Evolutionary conservation across 2,888 invertebrate species (phyloP).

Genomic region (Lasiommata megera): DNA sequence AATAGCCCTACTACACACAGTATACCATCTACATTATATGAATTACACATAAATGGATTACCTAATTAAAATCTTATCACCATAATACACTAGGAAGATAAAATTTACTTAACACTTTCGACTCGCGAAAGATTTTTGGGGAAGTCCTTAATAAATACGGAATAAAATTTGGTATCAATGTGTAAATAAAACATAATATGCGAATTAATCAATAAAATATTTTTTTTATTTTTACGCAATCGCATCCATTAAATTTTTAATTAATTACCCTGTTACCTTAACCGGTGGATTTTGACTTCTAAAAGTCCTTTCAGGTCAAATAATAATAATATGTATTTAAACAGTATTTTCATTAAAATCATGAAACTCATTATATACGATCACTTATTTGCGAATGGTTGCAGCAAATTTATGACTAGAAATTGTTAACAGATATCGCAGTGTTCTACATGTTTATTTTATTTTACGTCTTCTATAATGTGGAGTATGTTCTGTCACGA

Average conservation of each 20-base stretch:
- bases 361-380: conserved; percentile 35
- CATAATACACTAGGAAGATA: conserved; percentile 13
- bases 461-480: too few relatives aligned
- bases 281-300: conserved; percentile 1
- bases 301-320: conserved; percentile 9
- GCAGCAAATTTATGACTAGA: conserved; percentile 70
- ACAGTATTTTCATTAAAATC: background rate
- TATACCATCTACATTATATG: background rate
- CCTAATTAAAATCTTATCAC: conserved; percentile 2
- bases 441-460: conserved; percentile 8
- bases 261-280: conserved; percentile 35
- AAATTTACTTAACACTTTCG: conserved; percentile 1
- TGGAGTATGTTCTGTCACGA: too few relatives aligned
- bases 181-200: background rate
- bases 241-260: conserved; percentile 2
- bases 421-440: conserved; percentile 37
- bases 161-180: background rate
- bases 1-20: background rate
- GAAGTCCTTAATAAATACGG: background rate
- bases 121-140: background rate
- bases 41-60: background rate
- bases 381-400: conserved; percentile 48
- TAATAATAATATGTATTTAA: conserved; percentile 3
- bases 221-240: conserved; percentile 17
- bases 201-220: background rate